Evolutionary conservation across 1,140 invertebrate genomes (phyloP).

Genomic region (Potamilus streckersoni): DNA sequence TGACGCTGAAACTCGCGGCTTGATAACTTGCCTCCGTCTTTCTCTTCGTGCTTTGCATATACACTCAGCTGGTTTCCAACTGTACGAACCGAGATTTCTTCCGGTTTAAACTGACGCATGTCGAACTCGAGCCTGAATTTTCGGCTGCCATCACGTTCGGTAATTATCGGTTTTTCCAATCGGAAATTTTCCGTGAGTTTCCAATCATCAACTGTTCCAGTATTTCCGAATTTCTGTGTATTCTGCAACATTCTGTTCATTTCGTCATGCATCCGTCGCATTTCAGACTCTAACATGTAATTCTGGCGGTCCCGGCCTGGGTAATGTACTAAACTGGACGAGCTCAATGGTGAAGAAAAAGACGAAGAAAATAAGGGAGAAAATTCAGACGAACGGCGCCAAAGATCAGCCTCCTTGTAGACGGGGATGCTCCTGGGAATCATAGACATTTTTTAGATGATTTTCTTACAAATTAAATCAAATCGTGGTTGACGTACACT

Average conservation of each 20-base stretch:
- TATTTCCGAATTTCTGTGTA: constrained; percentile 5
- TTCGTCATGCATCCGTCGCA: constrained; percentile 40
- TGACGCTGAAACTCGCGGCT: constrained; percentile 77
- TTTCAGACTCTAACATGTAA: constrained; percentile 24
- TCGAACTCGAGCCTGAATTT: constrained; percentile 74
- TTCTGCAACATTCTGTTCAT: constrained; percentile 35
- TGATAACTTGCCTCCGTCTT: constrained; percentile 78
- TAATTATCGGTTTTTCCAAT: constrained; percentile 53
- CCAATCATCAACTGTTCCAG: constrained; percentile 37
- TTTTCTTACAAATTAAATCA: too few species aligned
- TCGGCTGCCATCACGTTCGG: constrained; percentile 39
- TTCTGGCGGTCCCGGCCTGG: neutral
- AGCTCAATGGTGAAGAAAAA: neutral
- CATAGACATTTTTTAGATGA: too few species aligned
- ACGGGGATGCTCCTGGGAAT: too few species aligned
- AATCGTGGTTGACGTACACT: too few species aligned
- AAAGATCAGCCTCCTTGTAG: too few species aligned
- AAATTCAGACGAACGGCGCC: too few species aligned
- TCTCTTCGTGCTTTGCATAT: constrained; percentile 87
- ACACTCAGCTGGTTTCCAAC: constrained; percentile 83
- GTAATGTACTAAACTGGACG: constrained; percentile 20
- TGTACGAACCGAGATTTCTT: constrained; percentile 90
- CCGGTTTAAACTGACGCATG: constrained; percentile 84
- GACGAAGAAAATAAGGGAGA: too few species aligned
- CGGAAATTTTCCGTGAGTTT: constrained; percentile 53